Conservation (phyloP, 92 coral and sea anemone genomes). For the Porites rus region DNA sequence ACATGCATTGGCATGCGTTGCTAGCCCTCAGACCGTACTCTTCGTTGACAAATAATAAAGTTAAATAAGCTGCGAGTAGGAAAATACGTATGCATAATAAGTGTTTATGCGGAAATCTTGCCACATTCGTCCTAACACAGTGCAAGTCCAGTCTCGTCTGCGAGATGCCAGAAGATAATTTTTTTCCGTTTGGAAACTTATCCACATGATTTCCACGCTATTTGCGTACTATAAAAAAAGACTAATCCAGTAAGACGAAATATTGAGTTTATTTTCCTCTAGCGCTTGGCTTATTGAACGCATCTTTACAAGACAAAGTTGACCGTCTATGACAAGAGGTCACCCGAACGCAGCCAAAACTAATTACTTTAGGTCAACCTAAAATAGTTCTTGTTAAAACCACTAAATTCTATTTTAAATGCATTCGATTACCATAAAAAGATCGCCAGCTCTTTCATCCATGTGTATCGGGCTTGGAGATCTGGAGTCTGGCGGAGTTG, state of each 20-base stretch:
- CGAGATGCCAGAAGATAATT: no score
- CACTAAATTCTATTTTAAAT: neutral
- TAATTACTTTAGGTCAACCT: neutral
- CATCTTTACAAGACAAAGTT: neutral
- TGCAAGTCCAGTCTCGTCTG: no score
- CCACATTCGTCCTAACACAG: no score
- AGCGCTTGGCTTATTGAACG: neutral
- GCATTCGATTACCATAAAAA: slow-evolving; percentile 50
- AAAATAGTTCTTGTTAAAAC: neutral
- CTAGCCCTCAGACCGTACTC: no score
- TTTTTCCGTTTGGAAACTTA: neutral
- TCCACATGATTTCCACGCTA: neutral
- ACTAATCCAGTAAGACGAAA: neutral
- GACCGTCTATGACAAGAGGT: neutral
- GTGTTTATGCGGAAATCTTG: no score
- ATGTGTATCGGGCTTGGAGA: slow-evolving; percentile 88
- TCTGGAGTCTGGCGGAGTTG: slow-evolving; percentile 96
- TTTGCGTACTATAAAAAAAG: neutral
- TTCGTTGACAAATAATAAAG: no score
- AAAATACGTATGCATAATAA: no score
- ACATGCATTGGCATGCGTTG: no score
- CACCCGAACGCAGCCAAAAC: neutral
- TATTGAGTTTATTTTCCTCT: neutral
- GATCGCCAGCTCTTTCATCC: slow-evolving; percentile 71
- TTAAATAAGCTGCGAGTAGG: no score